Evolutionary conservation across 1,140 invertebrate species (phyloP), one percentile per base, ranked within the genome.

Genomic region (Zaprionus gabonicus): DNA sequence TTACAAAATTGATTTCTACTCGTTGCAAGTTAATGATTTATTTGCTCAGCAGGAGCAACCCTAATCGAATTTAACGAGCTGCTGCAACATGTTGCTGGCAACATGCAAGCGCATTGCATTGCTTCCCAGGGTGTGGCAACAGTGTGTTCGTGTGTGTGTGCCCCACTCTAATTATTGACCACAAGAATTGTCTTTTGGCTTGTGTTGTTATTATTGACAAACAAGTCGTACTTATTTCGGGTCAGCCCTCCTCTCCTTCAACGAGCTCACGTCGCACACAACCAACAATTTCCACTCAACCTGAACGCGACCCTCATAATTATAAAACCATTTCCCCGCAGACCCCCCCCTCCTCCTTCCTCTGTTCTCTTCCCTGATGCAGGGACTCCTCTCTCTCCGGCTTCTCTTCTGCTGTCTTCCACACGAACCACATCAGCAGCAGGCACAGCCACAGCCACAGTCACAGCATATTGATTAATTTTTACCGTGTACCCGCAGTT

Each of bases 301-400:
- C 82, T 66, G 82, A 81, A 68, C 81, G 77, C 82, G 78, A 81
- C 82, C 82, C 82, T 85, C 82, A 80, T 81, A 85, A 85, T 85
- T 85, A 85, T 85, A 85, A 85, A 81, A 76, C 69, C 82, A 72
- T 85, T 85, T 85, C 41, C 65, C 58, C 25, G 34, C 46, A 34
- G n/a, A 5, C n/a, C 5, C 53, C 46, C 1, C 1, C 1, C 46
- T 41, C 7, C 41, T 38, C 17, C 10, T 28, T 38, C 17, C 10
- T 28, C 31, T 44, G 38, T 15, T 31, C 34, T 46, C n/a, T 53
- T 28, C 38, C 34, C 44, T 46, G n/a, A 46, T 17, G n/a, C 41
- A 46, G 41, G 7, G 6, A 17, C n/a, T n/a, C 15, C n/a, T n/a
- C 41, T 44, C 41, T 46, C 41, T 17, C n/a, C 38, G n/a, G 15